These are phyloP conservation scores for Acanthis flammea DNA, from an alignment of 2,797 vertebrate species.

Conservation along the genomic window DNA sequence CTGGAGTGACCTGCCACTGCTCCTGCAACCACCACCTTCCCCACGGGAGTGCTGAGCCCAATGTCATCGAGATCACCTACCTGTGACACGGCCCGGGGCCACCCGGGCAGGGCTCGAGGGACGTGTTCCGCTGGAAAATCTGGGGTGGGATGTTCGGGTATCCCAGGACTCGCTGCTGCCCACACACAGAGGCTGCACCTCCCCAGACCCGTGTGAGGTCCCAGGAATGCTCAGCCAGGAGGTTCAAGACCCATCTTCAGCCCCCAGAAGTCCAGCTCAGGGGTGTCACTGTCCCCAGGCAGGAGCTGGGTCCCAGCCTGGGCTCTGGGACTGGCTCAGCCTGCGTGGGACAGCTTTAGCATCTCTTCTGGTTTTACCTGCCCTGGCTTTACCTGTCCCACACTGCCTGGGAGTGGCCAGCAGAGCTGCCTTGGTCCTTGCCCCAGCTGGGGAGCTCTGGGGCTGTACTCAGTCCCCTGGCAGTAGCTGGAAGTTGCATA, in stretches of 20 bases:
- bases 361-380: not conserved
- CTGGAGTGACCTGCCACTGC: not conserved
- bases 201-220: not conserved
- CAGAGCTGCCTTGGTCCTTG: not conserved
- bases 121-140: accelerated
- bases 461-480: not conserved
- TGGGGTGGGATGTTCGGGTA: not conserved
- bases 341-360: accelerated
- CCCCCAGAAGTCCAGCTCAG: not conserved
- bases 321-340: not conserved
- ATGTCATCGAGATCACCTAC: constrained; percentile 65
- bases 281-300: not conserved
- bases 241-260: not conserved
- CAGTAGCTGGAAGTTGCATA: not conserved
- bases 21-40: constrained; percentile 26
- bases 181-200: accelerated
- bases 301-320: not conserved
- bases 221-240: not conserved
- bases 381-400: not conserved
- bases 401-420: not conserved
- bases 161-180: accelerated
- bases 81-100: constrained; percentile 34
- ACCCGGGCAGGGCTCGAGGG: not conserved
- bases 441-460: not conserved
- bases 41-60: not conserved